Evolutionary conservation across 2,797 vertebrate genomes (phyloP).

Genomic region (Poeciliopsis presidionis): DNA sequence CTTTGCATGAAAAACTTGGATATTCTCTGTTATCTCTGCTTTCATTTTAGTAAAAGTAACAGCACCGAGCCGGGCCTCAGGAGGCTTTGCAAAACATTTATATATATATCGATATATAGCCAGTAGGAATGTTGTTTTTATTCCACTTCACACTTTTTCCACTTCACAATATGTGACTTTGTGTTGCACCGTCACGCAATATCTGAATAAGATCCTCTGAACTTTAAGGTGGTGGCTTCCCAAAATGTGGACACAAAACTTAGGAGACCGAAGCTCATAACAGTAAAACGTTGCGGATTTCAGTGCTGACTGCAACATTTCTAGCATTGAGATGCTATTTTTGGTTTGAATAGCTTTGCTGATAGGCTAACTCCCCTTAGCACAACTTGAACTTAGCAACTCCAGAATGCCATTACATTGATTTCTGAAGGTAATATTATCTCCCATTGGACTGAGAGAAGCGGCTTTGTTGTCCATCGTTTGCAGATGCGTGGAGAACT

Average conservation of each 20-base stretch:
- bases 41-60: constrained; percentile 39
- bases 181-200: background rate
- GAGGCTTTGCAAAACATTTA: background rate
- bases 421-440: too few relatives aligned
- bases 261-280: background rate
- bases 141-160: background rate
- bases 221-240: background rate
- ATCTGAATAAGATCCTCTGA: background rate
- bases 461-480: too few relatives aligned
- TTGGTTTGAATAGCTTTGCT: too few relatives aligned
- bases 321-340: too few relatives aligned
- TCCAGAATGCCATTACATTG: too few relatives aligned
- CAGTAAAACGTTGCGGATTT: background rate
- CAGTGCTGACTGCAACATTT: too few relatives aligned
- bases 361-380: too few relatives aligned
- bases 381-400: too few relatives aligned
- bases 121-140: too few relatives aligned
- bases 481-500: too few relatives aligned
- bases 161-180: background rate
- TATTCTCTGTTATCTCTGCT: constrained; percentile 42
- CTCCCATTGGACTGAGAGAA: too few relatives aligned
- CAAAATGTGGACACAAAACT: background rate
- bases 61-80: constrained; percentile 6
- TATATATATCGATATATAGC: too few relatives aligned
- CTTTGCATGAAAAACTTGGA: background rate